These are phyloP conservation scores for Polyploca ridens DNA, from an alignment of 2,888 invertebrate species.

Conservation along the genomic window DNA sequence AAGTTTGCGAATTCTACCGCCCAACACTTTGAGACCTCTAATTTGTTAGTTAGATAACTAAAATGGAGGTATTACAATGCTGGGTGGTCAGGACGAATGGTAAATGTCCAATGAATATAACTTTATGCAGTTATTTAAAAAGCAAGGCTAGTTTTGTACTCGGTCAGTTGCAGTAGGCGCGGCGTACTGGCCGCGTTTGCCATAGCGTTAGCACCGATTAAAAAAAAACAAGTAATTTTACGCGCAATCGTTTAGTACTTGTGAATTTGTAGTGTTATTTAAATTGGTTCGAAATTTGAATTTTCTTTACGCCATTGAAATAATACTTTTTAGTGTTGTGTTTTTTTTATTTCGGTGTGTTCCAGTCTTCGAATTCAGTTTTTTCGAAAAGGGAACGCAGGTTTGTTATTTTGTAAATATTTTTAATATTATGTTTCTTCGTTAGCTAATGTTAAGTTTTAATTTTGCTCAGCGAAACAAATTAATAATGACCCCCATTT, in stretches of 20 bases:
- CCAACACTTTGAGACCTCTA: neutral
- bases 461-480: neutral
- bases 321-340: conserved; percentile 55
- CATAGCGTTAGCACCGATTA: conserved; percentile 22
- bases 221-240: conserved; percentile 62
- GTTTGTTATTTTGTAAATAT: conserved; percentile 30
- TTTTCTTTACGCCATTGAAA: conserved; percentile 36
- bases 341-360: conserved; percentile 44
- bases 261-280: conserved; percentile 44
- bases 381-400: conserved; percentile 41
- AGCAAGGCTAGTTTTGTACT: conserved; percentile 49
- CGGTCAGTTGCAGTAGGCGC: conserved; percentile 61
- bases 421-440: neutral
- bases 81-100: conserved; percentile 12
- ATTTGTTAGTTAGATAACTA: neutral
- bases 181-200: conserved; percentile 56
- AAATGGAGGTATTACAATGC: neutral
- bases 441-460: neutral
- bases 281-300: conserved; percentile 36
- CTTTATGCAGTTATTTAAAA: conserved; percentile 48
- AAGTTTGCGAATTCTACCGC: neutral
- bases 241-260: conserved; percentile 59
- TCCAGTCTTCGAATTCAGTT: conserved; percentile 48
- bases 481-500: conserved; percentile 15
- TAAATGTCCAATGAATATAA: conserved; percentile 34